These are phyloP conservation scores for Gymnoscelis rufifasciata DNA, from an alignment of 2,888 invertebrate species.

Conservation along the genomic window DNA sequence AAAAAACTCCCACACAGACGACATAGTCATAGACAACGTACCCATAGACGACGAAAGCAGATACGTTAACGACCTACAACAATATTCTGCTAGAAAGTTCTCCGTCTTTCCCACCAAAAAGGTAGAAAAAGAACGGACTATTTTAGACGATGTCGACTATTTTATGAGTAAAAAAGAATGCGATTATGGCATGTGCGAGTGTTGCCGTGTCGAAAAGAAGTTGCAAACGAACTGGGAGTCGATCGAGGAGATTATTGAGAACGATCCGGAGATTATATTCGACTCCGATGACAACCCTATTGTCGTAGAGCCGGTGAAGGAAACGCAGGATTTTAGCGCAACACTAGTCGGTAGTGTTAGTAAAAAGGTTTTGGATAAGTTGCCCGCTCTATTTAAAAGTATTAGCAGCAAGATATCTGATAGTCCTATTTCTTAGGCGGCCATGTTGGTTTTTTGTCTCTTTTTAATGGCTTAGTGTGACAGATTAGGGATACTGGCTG, in stretches of 20 bases:
- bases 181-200: conserved; percentile 65
- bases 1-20: conserved; percentile 41
- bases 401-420: conserved; percentile 50
- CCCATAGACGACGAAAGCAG: conserved; percentile 38
- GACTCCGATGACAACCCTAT: conserved; percentile 65
- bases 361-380: conserved; percentile 44
- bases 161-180: conserved; percentile 67
- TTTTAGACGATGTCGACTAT: conserved; percentile 62
- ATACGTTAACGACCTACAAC: conserved; percentile 53
- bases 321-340: conserved; percentile 20
- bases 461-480: conserved; percentile 1
- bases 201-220: conserved; percentile 52
- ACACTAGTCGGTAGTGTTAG: conserved; percentile 33
- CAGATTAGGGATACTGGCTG: not conserved
- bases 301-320: conserved; percentile 49
- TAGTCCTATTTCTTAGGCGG: conserved; percentile 33
- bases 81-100: conserved; percentile 63
- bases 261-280: conserved; percentile 72
- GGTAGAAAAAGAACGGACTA: conserved; percentile 50
- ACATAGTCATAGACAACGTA: conserved; percentile 13
- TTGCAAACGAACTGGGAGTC: conserved; percentile 60
- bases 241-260: conserved; percentile 70
- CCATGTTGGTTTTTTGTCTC: not conserved
- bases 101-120: conserved; percentile 50
- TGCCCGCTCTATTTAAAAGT: conserved; percentile 50